Evolutionary conservation across 2,888 invertebrate genomes (phyloP), one percentile per base, ranked within the genome.

Genomic region (Drosophila siamana): DNA sequence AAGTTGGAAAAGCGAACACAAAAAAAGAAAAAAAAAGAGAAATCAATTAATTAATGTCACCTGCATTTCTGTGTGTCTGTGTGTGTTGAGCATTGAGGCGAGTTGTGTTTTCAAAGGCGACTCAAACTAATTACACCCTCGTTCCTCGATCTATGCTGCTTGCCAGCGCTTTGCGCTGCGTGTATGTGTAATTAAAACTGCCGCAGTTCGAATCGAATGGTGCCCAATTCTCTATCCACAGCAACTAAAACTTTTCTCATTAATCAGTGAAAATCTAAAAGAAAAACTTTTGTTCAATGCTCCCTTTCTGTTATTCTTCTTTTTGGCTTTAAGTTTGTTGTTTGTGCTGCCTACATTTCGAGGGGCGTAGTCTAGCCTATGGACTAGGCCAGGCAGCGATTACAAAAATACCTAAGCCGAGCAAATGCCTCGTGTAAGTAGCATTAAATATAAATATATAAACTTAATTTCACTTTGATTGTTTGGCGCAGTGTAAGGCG

Each of bases 191-290:
- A 85, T 85, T 85, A 89, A 86, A 86, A 88, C 71, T 89, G 88
- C 65, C 79, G 76, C 79, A 78, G 82, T 69, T 87, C 70, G 47
- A 69, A 69, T 68, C 56, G 44, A 46, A 26, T 47, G 28, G 56
- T 73, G 56, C 69, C 68, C 62, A 63, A 68, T 80, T 65, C 79
- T 57, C 61, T 64, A 54, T 60, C 60, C 82, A 47, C 43, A 48
- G 65, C 66, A 70, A 86, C 88, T 74, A 74, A 80, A 89, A 88
- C 89, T 88, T 88, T 88, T 88, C 89, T 89, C 87, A 88, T 88
- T 88, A 88, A 88, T 88, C 87, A 89, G 87, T 74, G 78, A 89
- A 86, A 86, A 86, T 89, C 85, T 89, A 89, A 87, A 86, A 87
- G 88, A 86, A 86, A 85, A 88, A 86, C 80, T 86, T 85, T 86